Evolutionary conservation across 2,888 invertebrate species (phyloP).

Genomic region (Ophioninae sp.): DNA sequence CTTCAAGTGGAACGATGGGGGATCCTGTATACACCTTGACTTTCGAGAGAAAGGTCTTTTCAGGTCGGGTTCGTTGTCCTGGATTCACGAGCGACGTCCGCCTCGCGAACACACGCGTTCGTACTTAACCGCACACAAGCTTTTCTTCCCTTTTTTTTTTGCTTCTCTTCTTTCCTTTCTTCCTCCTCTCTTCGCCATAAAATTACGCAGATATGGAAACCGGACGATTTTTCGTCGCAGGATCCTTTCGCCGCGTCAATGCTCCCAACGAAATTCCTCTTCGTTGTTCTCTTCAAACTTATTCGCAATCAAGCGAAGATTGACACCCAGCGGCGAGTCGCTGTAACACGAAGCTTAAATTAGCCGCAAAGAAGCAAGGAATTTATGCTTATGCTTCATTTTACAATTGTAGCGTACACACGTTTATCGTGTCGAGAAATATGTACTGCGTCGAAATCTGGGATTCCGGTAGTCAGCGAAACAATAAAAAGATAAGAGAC

Average conservation of each 20-base stretch:
- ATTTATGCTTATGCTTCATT: constrained; percentile 26
- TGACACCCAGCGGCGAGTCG: neutral
- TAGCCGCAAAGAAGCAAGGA: neutral
- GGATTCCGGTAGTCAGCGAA: constrained; percentile 35
- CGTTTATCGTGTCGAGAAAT: constrained; percentile 36
- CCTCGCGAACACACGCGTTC: constrained; percentile 25
- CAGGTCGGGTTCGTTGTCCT: constrained; percentile 69
- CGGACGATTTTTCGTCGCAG: too few relatives aligned
- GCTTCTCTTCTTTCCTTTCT: too few relatives aligned
- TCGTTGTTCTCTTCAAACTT: too few relatives aligned
- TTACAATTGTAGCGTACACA: constrained; percentile 6
- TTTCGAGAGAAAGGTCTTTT: constrained; percentile 70
- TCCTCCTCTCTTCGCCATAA: too few relatives aligned
- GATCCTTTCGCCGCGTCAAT: neutral
- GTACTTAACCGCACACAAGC: neutral
- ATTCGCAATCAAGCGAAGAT: neutral
- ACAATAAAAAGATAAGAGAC: neutral
- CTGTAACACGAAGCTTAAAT: neutral
- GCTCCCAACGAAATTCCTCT: too few relatives aligned
- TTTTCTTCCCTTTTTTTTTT: too few relatives aligned
- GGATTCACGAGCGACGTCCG: constrained; percentile 57
- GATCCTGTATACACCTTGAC: constrained; percentile 63
- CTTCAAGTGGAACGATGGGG: constrained; percentile 64
- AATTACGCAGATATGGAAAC: too few relatives aligned
- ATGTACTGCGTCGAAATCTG: constrained; percentile 38